Conservation (phyloP, 2,888 invertebrate species). For the Perithous albicinctus region DNA sequence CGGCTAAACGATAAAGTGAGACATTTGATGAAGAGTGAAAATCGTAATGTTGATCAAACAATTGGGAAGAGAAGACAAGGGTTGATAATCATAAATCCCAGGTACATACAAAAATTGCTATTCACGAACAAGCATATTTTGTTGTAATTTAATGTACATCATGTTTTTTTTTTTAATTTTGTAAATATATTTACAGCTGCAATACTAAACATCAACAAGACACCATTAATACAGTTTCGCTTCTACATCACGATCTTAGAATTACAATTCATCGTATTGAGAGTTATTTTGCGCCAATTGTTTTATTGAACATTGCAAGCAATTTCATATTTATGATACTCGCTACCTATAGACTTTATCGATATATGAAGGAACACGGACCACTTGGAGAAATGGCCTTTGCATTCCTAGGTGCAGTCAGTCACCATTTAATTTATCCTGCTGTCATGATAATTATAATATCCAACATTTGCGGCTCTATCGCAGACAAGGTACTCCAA, state of each 20-base stretch:
- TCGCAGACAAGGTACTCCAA: conserved; percentile 33
- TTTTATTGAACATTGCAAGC: conserved; percentile 21
- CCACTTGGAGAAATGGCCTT: neutral
- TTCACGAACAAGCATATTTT: too few species aligned
- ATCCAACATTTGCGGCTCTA: conserved; percentile 43
- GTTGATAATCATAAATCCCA: neutral
- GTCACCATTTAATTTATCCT: neutral
- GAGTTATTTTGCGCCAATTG: conserved; percentile 18
- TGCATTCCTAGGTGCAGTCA: neutral
- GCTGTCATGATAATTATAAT: neutral
- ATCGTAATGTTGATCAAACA: too few species aligned
- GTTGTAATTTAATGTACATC: too few species aligned
- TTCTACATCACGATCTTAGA: conserved; percentile 44
- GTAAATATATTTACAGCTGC: too few species aligned
- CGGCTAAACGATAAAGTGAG: conserved; percentile 47
- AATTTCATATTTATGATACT: neutral
- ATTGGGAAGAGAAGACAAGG: too few species aligned
- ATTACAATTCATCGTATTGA: conserved; percentile 1
- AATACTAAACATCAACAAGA: neutral
- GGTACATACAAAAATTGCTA: too few species aligned
- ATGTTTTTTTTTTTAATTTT: too few species aligned
- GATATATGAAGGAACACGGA: neutral
- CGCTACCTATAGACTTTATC: neutral
- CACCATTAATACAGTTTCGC: conserved; percentile 10
- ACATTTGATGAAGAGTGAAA: neutral